Percentiles rank a stretch among this genome's conserved stretches.
These are phyloP conservation scores for Punctoribates punctum DNA, from an alignment of 2,888 invertebrate species.

Conservation along the genomic window DNA sequence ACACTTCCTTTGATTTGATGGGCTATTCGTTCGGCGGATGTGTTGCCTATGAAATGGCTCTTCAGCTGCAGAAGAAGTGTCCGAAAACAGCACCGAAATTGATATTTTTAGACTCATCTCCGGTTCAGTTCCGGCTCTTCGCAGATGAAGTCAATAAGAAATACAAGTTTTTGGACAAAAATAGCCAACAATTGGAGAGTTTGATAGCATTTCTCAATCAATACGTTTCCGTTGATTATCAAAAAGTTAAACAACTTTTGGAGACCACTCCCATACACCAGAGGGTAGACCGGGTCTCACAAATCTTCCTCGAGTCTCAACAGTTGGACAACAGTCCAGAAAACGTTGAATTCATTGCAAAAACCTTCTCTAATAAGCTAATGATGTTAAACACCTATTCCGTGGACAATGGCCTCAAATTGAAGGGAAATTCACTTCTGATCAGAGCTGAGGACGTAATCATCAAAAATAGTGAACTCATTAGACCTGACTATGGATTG, in stretches of 20 bases:
- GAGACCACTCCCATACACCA: neutral
- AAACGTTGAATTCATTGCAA: slow-evolving; percentile 34
- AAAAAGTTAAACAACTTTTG: slow-evolving; percentile 26
- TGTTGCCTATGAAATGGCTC: slow-evolving; percentile 86
- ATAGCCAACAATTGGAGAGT: slow-evolving; percentile 18
- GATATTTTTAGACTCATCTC: slow-evolving; percentile 85
- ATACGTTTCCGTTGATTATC: slow-evolving; percentile 35
- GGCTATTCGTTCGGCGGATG: slow-evolving; percentile 96
- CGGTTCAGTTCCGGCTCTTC: slow-evolving; percentile 37
- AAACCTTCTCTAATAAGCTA: slow-evolving; percentile 40
- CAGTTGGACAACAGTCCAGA: slow-evolving; percentile 1
- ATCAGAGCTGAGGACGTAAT: slow-evolving; percentile 32
- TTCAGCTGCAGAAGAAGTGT: slow-evolving; percentile 60
- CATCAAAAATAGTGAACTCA: neutral
- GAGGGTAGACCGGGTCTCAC: neutral
- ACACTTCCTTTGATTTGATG: slow-evolving; percentile 77
- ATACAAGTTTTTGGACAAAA: slow-evolving; percentile 15
- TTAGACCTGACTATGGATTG: slow-evolving; percentile 18
- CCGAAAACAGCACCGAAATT: slow-evolving; percentile 54
- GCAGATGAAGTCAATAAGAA: slow-evolving; percentile 30
- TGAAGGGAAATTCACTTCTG: slow-evolving; percentile 23
- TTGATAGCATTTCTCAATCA: slow-evolving; percentile 24
- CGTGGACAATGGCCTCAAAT: neutral
- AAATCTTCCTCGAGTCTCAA: slow-evolving; percentile 30
- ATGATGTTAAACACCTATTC: slow-evolving; percentile 36